Evolutionary conservation across 64 coral and sea anemone species (phyloP), one percentile per base, ranked within the genome.

Genomic region (Trachythela sp.): DNA sequence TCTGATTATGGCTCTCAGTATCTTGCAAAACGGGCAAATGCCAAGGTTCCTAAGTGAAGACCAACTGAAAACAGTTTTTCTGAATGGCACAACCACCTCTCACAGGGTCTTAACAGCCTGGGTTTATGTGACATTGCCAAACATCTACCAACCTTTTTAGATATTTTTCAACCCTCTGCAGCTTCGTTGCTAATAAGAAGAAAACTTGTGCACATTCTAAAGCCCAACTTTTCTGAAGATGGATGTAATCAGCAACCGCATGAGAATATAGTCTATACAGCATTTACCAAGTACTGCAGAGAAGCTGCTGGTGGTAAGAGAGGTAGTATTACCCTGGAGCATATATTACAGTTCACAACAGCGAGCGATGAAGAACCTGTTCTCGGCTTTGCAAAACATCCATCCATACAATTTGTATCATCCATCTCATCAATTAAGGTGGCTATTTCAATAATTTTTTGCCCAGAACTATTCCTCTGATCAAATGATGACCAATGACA

Each of bases 341-440:
- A 48, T 36, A 88, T 88, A 42, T 32, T 88, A 88, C 87, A 88
- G 27, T 88, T 88, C 70, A 38, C 26, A 70, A 88, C 60, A 3
- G 60, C 32, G 1, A 26, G 24, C 7, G 87, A 88, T 40, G 87
- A 88, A 88, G 87, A 75, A 48, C 87, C 87, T 1, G 33, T 70
- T 40, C 86, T 87, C 39, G 52, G 52, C 8, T 87, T 38, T 59
- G 54, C 9, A 87, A 34, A 54, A 22, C 50, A 87, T 33, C 86
- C 56, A 48, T 26, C 56, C 36, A 88, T 88, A 43, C 56, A 88
- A 41, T 88, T 88, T 88, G 58, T 88, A 59, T 38, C 87, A 42
- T 60, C 87, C 4, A 13, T 14, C 42, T 0, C 38, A 56, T 26
- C 87, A 2, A 71, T 88, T n/a, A n/a, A n/a, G n/a, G n/a, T n/a